Conservation (phyloP, 1,140 invertebrate genomes). For the Neuroterus valhalla region DNA sequence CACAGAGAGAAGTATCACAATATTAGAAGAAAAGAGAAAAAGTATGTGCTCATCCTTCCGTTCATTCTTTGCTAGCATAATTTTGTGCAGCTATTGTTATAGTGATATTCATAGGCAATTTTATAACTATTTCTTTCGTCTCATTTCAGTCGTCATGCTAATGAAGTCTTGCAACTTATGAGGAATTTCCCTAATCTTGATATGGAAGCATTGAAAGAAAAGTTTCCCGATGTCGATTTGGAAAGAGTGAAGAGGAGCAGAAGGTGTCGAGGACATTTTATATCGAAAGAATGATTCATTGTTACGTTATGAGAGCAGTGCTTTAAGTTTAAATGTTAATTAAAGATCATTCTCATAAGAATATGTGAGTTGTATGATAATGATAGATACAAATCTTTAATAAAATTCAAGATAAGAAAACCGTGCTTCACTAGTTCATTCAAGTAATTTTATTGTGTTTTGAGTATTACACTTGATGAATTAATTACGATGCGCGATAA, state of each 20-base stretch:
- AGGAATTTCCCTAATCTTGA: constrained; percentile 86
- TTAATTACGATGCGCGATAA: constrained; percentile 32
- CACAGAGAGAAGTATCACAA: constrained; percentile 81
- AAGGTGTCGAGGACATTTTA: constrained; percentile 38
- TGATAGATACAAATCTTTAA: no score
- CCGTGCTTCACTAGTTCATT: constrained; percentile 38
- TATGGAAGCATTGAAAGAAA: constrained; percentile 80
- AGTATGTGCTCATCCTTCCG: constrained; percentile 69
- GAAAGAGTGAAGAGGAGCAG: constrained; percentile 73
- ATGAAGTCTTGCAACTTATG: constrained; percentile 81
- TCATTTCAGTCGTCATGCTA: constrained; percentile 77
- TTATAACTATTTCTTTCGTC: constrained; percentile 45
- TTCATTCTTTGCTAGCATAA: no score
- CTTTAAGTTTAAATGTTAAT: not conserved
- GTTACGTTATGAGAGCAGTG: not conserved
- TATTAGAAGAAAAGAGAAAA: constrained; percentile 75
- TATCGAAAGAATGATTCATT: not conserved
- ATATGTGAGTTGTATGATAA: no score
- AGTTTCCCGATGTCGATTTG: constrained; percentile 87
- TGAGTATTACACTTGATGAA: constrained; percentile 40
- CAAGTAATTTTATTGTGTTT: constrained; percentile 46
- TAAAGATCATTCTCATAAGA: no score
- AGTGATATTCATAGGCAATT: constrained; percentile 28
- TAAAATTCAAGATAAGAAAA: not conserved
- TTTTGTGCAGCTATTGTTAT: not conserved